Evolutionary conservation across 2,113 vertebrate species (phyloP), one percentile per base, ranked within the genome.

Genomic region (Alligator mississippiensis): DNA sequence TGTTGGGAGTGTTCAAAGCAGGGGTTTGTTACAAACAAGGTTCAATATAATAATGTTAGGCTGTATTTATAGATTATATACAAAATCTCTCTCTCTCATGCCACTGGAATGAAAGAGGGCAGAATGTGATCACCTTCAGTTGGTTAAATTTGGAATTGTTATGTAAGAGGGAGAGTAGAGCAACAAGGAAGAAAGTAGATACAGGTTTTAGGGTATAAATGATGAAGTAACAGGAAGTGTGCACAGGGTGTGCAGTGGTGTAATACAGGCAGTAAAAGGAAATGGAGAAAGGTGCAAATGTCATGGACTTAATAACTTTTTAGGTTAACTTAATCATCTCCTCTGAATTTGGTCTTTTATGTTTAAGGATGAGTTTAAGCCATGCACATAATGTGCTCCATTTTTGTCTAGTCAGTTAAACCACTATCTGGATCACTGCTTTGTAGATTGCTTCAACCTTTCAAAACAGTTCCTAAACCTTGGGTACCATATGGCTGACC

Each of bases 391-490:
- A 22, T 5, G 19, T 3, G 3, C 58, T 86, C 17, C 34, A 8
- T 80, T 94, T 86, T 88, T 76, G 68, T 38, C 38, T 24, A 2
- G 54, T 82, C 19, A 76, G 3, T 18, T 58, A 34, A 82, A 18
- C 22, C 54, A 28, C 84, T 87, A 2, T 58, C 60, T 55, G 74
- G 28, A 80, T 87, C 75, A 60, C 60, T 38, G 3, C 14, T 30
- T 84, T 0, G 0, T 25, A 58, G 27, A 25, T 24, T 15, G 77
- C 74, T 84, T 80, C 2, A 1, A 18, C 28, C 81, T 55, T 64
- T 72, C 77, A 66, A 66, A 66, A n/a, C 22, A 8, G 64, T 66
- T 66, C 16, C 64, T 4, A 28, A 87, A n/a, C 57, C 19, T 47
- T 21, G 76, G 11, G 68, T 85, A 85, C 18, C 18, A 3, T 30